Evolutionary conservation across 1,140 invertebrate species (phyloP), one percentile per base, ranked within the genome.

Genomic region (Drosophila simulans): DNA sequence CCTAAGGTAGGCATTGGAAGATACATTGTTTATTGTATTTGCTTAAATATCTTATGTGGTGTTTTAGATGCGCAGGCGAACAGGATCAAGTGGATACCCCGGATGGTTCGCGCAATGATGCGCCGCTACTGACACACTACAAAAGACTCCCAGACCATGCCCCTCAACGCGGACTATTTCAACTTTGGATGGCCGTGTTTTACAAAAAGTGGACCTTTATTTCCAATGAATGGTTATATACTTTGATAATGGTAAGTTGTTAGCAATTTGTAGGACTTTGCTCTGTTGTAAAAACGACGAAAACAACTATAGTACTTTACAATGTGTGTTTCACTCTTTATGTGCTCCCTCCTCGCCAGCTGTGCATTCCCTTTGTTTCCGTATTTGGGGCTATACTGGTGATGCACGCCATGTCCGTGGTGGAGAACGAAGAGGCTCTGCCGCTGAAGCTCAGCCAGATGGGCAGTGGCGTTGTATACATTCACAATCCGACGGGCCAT

Each of bases 1-100:
- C 88, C 89, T 98, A 15, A 96, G 94, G 96, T 97, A 92, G 0
- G 37, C 0, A 39, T 39, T 39, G 31, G 8, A 31, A 11, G 4
- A 0, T 45, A 15, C 40, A 42, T 43, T 1, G 8, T 10, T 43
- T 20, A 10, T 3, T n/a, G 1, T 12, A 13, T 13, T 22, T 0
- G 5, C 5, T 7, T 2, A 13, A 7, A 13, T 46, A 25, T 25
- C 11, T 5, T 25, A n/a, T 46, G 4, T 35, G 4, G 5, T n/a
- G 0, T 37, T 25, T n/a, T 49, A 91, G 90, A 59, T 92, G 88
- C 60, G 84, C 82, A 5, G 69, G 84, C 3, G 81, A 83, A 48
- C 43, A 57, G 3, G 91, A 92, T 51, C 69, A 91, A 57, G 81
- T 92, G n/a, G 91, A 92, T 64, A 73, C 72, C 7, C 72, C 86